Base-by-base conservation (phyloP, 2,888 invertebrate species). In the Automeris io region DNA sequence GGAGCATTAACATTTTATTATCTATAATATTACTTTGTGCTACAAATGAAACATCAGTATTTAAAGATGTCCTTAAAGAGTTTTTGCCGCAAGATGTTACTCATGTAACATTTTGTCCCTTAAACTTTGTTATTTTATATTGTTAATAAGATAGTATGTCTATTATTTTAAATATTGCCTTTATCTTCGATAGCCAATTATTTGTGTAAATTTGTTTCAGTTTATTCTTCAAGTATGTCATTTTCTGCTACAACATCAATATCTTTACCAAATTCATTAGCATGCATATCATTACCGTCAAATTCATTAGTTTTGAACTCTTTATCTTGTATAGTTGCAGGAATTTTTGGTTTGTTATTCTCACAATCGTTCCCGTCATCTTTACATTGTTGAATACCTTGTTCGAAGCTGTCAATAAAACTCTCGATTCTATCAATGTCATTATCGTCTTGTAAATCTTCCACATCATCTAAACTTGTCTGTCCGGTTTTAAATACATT, bases 381-480 rank as follows among this genome's bases (percentile, higher is more conserved):
- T 7, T n/a, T n/a, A 4, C 16, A 4, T 2, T n/a, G 8, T 16
- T n/a, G 13, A n/a, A 16, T n/a, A 16, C 9, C 16, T 16, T 29
- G 13, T 2, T 24, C 24, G 9, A 23, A n/a, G n/a, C 8, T 9
- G 23, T 23, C 9, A 7, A 23, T 23, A 8, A 8, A 29, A 16
- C 16, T 3, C 16, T 29, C 29, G 16, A 29, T 16, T 29, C n/a
- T 29, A 29, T 29, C 29, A 6, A 29, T 3, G n/a, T 35, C 37
- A 9, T 57, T 51, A 34, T 83, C 85, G 11, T 82, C 81, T 45
- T 73, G 66, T 22, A 86, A 52, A 36, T 86, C 86, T 52, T 86
- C 86, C 0, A 86, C 79, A 9, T 86, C 86, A 26, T 86, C 86
- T 3, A 86, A 50, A 40, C 85, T 85, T 0, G 83, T 79, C 47